Conservation (phyloP, 2,888 invertebrate genomes). For the Epinotia bilunana region DNA sequence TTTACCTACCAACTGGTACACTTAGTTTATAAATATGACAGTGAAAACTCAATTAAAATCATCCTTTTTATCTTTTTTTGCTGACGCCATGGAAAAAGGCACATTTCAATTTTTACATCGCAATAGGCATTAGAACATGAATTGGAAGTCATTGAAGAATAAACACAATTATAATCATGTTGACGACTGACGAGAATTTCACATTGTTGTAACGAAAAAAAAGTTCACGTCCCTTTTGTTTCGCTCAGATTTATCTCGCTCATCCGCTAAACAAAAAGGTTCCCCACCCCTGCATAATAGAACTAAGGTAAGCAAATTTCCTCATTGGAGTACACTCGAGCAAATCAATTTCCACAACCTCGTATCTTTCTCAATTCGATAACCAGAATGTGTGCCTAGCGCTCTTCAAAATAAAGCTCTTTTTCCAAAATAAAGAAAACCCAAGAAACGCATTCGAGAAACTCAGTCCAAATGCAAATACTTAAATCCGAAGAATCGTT, state of each 20-base stretch:
- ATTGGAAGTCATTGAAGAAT: background rate
- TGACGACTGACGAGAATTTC: background rate
- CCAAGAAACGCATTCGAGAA: background rate
- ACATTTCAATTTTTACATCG: no score
- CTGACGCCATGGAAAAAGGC: no score
- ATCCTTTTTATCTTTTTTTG: no score
- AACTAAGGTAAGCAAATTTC: constrained; percentile 70
- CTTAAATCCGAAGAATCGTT: constrained; percentile 62
- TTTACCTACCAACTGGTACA: background rate
- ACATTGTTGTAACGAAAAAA: constrained; percentile 6
- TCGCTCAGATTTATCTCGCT: constrained; percentile 33
- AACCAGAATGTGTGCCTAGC: background rate
- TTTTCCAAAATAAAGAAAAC: background rate
- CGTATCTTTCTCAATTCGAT: background rate
- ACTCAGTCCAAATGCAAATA: constrained; percentile 63
- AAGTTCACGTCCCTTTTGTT: constrained; percentile 33
- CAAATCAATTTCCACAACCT: constrained; percentile 47
- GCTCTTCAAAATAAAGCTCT: background rate
- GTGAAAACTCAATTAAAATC: no score
- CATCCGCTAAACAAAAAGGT: constrained; percentile 41
- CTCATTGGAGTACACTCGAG: constrained; percentile 67
- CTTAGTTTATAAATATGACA: no score
- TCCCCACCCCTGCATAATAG: constrained; percentile 60
- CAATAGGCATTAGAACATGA: background rate
- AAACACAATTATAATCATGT: constrained; percentile 8